Base-by-base conservation (phyloP, 2,888 invertebrate genomes). In the Euphydryas editha region DNA sequence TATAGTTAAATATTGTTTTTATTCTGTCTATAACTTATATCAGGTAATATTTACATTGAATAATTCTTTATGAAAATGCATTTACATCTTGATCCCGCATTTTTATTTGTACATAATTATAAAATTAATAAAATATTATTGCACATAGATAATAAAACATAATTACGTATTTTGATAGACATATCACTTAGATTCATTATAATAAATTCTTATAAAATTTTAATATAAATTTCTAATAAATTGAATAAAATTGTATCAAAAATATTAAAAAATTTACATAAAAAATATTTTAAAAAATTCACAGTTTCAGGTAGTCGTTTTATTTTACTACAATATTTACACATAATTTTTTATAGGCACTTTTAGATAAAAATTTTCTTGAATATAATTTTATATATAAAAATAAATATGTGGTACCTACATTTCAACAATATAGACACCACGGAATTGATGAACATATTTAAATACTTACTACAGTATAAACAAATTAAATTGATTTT, bases 11-110 rank as follows among this genome's bases (percentile, higher is more conserved):
- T 82, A 82, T 81, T 78, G 80, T 78, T 80, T 86, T 84, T 83
- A 84, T 85, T 86, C 73, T 76, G 77, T 84, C 72, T 76, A 77
- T 79, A 76, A 72, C 69, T 76, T 72, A 70, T 73, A 76, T 71
- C 70, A 72, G 75, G 81, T 75, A 82, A 84, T 88, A 88, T 88
- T 86, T 86, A 88, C 86, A 89, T 77, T 79, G 73, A 13, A 51
- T 70, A 72, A 71, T 71, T 61, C 58, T 72, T 62, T 68, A 73
- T 74, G 78, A 78, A 90, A 90, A 90, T 90, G 90, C 90, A 87
- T 82, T 81, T 76, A 79, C 79, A 77, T 77, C 78, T 81, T 79
- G 79, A 82, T 84, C 78, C 79, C 82, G 75, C 70, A 62, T 68
- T 62, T 42, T 30, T 59, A 42, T 72, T 70, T 73, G 71, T 71